A percentile compares a stretch with the other conserved stretches of the same genome.
phyloP scores from a whole-genome alignment of 37 sponge, comb jelly and placozoan genomes.

The Hormiphora californensis region DNA sequence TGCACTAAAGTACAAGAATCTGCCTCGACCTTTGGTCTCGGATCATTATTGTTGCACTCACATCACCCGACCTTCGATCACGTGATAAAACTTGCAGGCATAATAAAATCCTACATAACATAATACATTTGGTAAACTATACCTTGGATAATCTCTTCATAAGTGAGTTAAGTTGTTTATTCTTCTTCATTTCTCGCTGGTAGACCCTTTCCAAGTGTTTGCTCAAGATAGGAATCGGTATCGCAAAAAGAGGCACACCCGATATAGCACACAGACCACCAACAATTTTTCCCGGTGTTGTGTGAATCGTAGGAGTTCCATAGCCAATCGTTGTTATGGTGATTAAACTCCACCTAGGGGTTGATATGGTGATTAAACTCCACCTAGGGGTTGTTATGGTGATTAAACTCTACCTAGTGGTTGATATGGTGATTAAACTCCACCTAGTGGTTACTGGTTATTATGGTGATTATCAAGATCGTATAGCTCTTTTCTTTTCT shows the following conservation, averaged over 20 bases:
- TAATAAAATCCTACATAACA: too few species aligned
- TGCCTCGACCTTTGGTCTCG: too few species aligned
- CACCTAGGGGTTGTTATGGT: constrained; percentile 27
- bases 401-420: not conserved
- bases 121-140: not conserved
- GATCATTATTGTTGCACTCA: too few species aligned
- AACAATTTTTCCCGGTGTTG: not conserved
- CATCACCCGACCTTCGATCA: too few species aligned
- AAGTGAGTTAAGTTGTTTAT: not conserved
- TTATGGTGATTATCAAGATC: too few species aligned
- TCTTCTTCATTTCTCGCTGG: not conserved
- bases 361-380: constrained; percentile 4
- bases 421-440: constrained; percentile 4
- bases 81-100: too few species aligned
- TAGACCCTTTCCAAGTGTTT: not conserved
- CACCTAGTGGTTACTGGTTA: too few species aligned
- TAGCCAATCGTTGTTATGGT: constrained; percentile 13
- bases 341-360: constrained; percentile 8
- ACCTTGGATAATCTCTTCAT: not conserved
- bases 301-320: not conserved
- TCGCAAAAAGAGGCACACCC: constrained; percentile 1
- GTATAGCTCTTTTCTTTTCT: too few species aligned
- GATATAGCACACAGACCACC: not conserved
- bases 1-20: too few species aligned
- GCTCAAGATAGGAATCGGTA: not conserved